Conservation (phyloP, 2,888 invertebrate species). For the Ochropleura leucogaster region DNA sequence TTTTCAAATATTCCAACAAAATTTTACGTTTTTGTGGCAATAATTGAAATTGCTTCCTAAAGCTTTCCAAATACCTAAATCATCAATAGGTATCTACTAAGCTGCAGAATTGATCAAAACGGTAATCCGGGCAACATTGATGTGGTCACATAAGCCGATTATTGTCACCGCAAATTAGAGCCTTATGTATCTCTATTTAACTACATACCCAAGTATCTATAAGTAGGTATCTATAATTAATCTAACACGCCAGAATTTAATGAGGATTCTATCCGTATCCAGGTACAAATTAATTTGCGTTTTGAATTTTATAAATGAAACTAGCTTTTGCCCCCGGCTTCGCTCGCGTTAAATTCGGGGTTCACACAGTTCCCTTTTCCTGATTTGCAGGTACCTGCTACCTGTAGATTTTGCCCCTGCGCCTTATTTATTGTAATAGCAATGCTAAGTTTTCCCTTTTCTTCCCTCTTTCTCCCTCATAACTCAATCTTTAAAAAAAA, state of each 20-base stretch:
- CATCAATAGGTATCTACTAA: background rate
- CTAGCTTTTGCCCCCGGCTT: too few relatives aligned
- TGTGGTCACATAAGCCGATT: constrained; percentile 44
- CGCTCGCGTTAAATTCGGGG: too few relatives aligned
- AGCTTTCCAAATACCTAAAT: background rate
- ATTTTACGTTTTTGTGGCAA: background rate
- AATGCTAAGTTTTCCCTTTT: too few relatives aligned
- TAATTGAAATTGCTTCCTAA: background rate
- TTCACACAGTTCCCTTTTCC: too few relatives aligned
- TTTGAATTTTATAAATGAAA: background rate
- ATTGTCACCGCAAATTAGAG: constrained; percentile 39
- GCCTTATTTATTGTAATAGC: too few relatives aligned
- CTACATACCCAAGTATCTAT: constrained; percentile 2
- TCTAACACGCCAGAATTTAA: constrained; percentile 16
- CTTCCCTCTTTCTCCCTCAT: too few relatives aligned
- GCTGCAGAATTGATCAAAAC: constrained; percentile 20
- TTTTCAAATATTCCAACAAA: background rate
- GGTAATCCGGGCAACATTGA: constrained; percentile 2
- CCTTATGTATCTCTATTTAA: background rate
- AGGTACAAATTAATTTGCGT: constrained; percentile 11
- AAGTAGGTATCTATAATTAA: constrained; percentile 10
- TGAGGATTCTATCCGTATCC: constrained; percentile 3
- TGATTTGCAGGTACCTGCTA: too few relatives aligned
- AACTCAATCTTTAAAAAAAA: too few relatives aligned
- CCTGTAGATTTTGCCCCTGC: too few relatives aligned